phyloP scores from a whole-genome alignment of 1,140 invertebrate genomes.

The Lepidotrigona ventralis region DNA sequence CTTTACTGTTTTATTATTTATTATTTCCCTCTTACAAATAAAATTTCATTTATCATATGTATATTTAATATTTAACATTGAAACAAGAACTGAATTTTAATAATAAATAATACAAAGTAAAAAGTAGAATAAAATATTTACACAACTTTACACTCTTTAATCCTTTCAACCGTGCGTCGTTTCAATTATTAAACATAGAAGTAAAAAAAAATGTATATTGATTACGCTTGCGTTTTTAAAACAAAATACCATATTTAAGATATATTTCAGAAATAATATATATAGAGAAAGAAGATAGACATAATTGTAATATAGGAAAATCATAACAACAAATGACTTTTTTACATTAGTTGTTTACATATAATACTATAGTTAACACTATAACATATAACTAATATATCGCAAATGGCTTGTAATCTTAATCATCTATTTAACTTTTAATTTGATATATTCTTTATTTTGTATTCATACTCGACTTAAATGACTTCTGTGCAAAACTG shows the following conservation, averaged over 20 bases:
- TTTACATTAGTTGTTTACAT: constrained; percentile 6
- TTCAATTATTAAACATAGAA: background rate
- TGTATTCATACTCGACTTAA: constrained; percentile 33
- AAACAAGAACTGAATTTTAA: background rate
- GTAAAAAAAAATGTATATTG: background rate
- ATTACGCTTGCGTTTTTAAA: background rate
- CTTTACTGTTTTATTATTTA: too few species aligned
- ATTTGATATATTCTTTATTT: constrained; percentile 45
- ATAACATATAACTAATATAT: constrained; percentile 17
- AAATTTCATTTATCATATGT: background rate
- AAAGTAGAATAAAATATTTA: background rate
- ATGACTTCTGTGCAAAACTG: constrained; percentile 46
- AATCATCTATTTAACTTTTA: constrained; percentile 17
- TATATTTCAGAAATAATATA: background rate
- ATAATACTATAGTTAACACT: constrained; percentile 5
- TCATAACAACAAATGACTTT: background rate
- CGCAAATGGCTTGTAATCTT: constrained; percentile 19
- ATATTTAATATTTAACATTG: background rate
- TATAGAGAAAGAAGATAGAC: background rate
- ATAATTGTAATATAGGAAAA: background rate
- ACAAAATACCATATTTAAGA: background rate
- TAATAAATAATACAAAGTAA: background rate
- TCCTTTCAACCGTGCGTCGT: background rate
- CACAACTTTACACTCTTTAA: background rate
- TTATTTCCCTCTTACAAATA: too few species aligned